phyloP scores from a whole-genome alignment of 2,797 vertebrate genomes.

The Gallirallus australis region DNA sequence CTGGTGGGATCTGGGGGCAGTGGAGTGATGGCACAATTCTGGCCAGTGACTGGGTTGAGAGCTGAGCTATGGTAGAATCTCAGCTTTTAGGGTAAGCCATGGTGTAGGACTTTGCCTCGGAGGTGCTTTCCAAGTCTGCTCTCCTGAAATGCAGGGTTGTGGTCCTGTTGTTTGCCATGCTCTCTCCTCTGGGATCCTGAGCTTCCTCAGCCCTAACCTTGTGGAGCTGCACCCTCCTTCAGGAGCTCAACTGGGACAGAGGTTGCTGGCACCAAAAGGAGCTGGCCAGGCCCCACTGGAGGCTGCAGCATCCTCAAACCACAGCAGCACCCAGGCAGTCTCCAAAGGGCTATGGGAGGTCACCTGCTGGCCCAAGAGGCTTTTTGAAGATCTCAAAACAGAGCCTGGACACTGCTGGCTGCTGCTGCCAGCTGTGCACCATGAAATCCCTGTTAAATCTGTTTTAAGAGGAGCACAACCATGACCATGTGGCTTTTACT shows the following conservation, averaged over 20 bases:
- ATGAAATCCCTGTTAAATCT: neutral
- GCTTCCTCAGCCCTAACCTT: neutral
- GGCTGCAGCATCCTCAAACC: neutral
- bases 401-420: neutral
- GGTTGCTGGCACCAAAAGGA: neutral
- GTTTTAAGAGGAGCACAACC: neutral
- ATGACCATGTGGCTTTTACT: accelerated
- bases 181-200: neutral
- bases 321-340: neutral
- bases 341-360: neutral
- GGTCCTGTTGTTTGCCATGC: neutral
- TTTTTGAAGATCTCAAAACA: neutral
- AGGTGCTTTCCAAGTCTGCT: neutral
- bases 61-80: neutral
- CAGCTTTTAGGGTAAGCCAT: neutral
- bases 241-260: neutral
- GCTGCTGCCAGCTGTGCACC: accelerated
- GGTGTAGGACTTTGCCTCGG: neutral
- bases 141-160: neutral
- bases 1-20: neutral
- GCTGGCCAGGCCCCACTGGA: neutral
- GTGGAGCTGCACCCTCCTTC: neutral
- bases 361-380: neutral
- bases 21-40: neutral
- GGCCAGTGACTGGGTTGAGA: neutral